Evolutionary conservation across 1,140 invertebrate genomes (phyloP).

Genomic region (Phocides pigmalion): DNA sequence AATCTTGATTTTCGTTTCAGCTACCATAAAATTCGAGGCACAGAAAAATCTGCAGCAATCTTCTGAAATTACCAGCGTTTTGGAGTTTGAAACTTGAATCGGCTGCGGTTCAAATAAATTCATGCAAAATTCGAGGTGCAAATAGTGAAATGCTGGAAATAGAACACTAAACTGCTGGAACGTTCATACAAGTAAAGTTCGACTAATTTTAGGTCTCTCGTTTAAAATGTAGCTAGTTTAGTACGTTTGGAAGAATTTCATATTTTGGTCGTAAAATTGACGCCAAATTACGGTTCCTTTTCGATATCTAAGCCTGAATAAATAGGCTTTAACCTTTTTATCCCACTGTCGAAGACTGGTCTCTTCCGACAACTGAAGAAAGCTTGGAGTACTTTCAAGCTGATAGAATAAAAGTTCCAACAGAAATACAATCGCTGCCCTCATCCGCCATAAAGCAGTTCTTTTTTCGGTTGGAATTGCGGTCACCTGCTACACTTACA

Average conservation of each 20-base stretch:
- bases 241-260: neutral
- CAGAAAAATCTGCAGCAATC: constrained; percentile 15
- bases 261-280: neutral
- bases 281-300: no score
- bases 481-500: no score
- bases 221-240: constrained; percentile 2
- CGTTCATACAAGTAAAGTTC: constrained; percentile 8
- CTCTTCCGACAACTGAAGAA: no score
- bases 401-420: no score
- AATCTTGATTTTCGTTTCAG: no score
- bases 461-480: no score
- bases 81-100: constrained; percentile 21
- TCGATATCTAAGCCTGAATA: no score
- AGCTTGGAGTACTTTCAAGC: no score
- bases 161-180: constrained; percentile 17
- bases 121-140: constrained; percentile 9
- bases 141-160: constrained; percentile 22
- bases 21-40: neutral
- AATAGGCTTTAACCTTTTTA: no score
- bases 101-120: constrained; percentile 21
- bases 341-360: no score
- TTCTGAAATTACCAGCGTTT: constrained; percentile 10
- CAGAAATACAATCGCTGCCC: no score
- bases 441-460: no score
- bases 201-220: constrained; percentile 2